Evolutionary conservation across 2,888 invertebrate genomes (phyloP).

Genomic region (Parnassius orleans): DNA sequence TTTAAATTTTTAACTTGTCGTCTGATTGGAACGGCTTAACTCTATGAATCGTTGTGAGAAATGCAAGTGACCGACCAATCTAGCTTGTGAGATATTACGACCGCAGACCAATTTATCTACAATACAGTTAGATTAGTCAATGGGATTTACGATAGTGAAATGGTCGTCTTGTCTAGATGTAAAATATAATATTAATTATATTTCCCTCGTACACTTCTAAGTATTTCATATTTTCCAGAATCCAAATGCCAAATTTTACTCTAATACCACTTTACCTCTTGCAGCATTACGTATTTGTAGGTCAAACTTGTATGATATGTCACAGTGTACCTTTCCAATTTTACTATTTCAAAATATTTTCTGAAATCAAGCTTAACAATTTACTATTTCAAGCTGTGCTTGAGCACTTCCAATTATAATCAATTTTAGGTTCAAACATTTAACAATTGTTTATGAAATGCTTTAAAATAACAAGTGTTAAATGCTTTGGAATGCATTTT

Average conservation of each 20-base stretch:
- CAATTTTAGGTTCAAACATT: no score
- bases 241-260: constrained; percentile 35
- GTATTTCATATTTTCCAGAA: constrained; percentile 28
- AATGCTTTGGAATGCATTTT: no score
- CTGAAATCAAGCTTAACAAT: background rate
- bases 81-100: constrained; percentile 9
- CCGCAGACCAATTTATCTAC: constrained; percentile 25
- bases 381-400: background rate
- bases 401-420: background rate
- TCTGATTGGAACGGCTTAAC: constrained; percentile 6
- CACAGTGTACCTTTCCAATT: background rate
- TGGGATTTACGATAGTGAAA: constrained; percentile 1
- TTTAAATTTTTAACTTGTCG: background rate
- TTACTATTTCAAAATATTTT: background rate
- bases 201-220: constrained; percentile 8
- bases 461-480: no score
- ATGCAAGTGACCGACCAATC: constrained; percentile 16
- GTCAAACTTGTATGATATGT: constrained; percentile 1
- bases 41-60: constrained; percentile 5
- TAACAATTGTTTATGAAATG: no score
- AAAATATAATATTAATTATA: constrained; percentile 6
- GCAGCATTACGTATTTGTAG: constrained; percentile 13
- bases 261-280: constrained; percentile 38
- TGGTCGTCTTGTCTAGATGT: constrained; percentile 4
- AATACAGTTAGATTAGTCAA: constrained; percentile 16